Evolutionary conservation across 2,113 vertebrate genomes (phyloP), one percentile per base, ranked within the genome.

Genomic region (Aegithalos caudatus): DNA sequence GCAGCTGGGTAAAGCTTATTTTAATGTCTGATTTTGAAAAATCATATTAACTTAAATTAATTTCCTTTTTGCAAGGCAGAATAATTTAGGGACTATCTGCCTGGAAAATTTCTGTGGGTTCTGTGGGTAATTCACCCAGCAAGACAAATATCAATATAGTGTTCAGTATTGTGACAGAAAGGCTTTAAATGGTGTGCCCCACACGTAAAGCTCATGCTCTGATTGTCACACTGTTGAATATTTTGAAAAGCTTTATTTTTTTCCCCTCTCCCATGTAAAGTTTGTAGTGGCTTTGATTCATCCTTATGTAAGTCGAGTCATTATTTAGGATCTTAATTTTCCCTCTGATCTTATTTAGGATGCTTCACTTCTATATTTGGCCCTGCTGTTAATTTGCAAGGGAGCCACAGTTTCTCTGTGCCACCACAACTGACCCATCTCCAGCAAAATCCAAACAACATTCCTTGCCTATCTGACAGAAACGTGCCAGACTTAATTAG

Each of bases 401-500:
- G n/a, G 35, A 67, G 23, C 25, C 47, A 58, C 56, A 64, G 72
- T 72, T 74, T 92, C 56, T 73, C 27, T 90, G 38, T 47, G 2
- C 76, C 67, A 2, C 76, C 67, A 9, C n/a, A 60, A 57, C 13
- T 92, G 80, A 77, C 64, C 88, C 56, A 33, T 67, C 48, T 64
- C 53, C 14, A 21, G 25, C 6, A n/a, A n/a, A n/a, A n/a, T n/a
- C n/a, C 19, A 77, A 90, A 54, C 77, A 51, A 58, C 93, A 90
- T 82, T 93, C 74, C 77, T 71, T 86, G 79, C 64, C 70, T 91
- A 51, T 70, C 82, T 93, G 79, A 95, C 90, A 95, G 79, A 51
- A 90, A 93, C 0, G 13, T 93, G 85, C 76, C 86, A 94, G 85
- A 83, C 93, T 92, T 93, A 81, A 95, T 95, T 94, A 95, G 60